Evolutionary conservation across 2,797 vertebrate genomes (phyloP).

Genomic region (Discoglossus pictus): DNA sequence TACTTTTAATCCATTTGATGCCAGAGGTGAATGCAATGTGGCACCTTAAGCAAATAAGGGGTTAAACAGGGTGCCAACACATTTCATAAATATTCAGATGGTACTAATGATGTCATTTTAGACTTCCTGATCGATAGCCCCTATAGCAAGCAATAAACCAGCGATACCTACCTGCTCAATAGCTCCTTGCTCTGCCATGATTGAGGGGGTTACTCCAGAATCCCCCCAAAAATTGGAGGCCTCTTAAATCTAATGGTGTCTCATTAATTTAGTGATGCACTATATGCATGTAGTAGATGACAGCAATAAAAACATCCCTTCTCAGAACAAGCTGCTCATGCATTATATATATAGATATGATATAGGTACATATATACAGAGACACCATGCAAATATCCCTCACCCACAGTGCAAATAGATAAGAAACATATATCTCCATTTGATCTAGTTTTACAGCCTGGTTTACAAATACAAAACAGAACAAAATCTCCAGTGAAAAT

Average conservation of each 20-base stretch:
- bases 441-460: no score
- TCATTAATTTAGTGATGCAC: neutral
- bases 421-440: no score
- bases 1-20: neutral
- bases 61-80: slow-evolving; percentile 27
- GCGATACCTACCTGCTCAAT: slow-evolving; percentile 33
- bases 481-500: no score
- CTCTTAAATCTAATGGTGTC: neutral
- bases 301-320: no score
- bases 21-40: neutral
- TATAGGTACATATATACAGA: no score
- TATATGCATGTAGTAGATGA: no score
- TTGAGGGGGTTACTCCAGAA: slow-evolving; percentile 22
- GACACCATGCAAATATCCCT: no score
- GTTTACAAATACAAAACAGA: no score
- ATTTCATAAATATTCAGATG: slow-evolving; percentile 41
- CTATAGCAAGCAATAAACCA: slow-evolving; percentile 29
- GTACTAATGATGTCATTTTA: slow-evolving; percentile 39
- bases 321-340: no score
- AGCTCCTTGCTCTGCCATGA: slow-evolving; percentile 43
- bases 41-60: slow-evolving; percentile 14
- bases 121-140: slow-evolving; percentile 27
- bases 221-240: slow-evolving; percentile 4
- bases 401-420: no score
- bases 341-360: no score